Conservation (phyloP, 1,140 invertebrate species). For the Pristionchus pacificus region DNA sequence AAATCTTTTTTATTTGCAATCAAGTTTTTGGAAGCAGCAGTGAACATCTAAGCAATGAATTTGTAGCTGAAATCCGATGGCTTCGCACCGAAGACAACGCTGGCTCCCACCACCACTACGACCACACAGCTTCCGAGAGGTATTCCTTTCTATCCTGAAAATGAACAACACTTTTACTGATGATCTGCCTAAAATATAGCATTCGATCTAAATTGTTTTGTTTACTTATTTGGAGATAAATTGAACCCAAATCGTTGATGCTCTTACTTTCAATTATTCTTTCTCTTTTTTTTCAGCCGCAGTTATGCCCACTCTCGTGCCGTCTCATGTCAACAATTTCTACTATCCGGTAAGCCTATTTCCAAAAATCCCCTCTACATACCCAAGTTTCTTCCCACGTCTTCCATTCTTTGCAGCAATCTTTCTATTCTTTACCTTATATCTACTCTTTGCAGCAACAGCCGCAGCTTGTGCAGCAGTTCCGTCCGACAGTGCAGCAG, state of each 20-base stretch:
- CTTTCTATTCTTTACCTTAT: too few relatives aligned
- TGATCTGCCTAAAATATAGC: not conserved
- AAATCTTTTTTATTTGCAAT: too few relatives aligned
- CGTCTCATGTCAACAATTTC: too few relatives aligned
- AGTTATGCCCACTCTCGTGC: not conserved
- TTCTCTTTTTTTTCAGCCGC: not conserved
- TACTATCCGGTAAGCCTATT: too few relatives aligned
- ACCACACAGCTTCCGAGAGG: not conserved
- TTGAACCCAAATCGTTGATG: not conserved
- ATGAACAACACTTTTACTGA: not conserved
- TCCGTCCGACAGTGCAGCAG: too few relatives aligned
- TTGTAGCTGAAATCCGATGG: not conserved
- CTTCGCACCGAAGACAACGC: not conserved
- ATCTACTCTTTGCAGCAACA: too few relatives aligned
- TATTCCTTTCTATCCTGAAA: not conserved
- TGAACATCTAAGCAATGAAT: not conserved
- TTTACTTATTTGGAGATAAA: not conserved
- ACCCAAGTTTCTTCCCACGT: too few relatives aligned
- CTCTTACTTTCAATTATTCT: not conserved
- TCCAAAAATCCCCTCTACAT: too few relatives aligned
- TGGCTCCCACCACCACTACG: not conserved
- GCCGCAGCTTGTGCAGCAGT: too few relatives aligned
- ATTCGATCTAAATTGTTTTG: not conserved
- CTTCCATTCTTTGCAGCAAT: too few relatives aligned
- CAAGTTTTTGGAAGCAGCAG: not conserved